Conservation (phyloP, 2,113 vertebrate species). For the Gavialis gangeticus region DNA sequence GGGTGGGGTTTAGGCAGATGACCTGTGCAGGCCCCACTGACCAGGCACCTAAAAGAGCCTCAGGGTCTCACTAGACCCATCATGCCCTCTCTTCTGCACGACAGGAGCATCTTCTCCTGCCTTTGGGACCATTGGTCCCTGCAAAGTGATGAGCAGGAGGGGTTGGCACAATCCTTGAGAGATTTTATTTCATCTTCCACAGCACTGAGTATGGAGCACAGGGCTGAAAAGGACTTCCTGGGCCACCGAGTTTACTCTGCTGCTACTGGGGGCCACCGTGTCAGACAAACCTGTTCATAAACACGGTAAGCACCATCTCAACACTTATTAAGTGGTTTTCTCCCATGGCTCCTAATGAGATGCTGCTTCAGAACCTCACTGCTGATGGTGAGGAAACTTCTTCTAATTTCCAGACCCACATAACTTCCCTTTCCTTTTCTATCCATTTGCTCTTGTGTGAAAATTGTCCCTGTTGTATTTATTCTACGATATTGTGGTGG, state of each 20-base stretch:
- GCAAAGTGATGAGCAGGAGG: not conserved
- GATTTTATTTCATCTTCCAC: not conserved
- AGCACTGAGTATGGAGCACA: not conserved
- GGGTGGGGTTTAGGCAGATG: not conserved
- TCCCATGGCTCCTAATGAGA: not conserved
- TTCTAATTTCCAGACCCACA: not conserved
- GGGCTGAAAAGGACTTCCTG: not conserved
- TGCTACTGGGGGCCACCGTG: not conserved
- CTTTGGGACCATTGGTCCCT: accelerated
- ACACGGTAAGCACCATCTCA: not conserved
- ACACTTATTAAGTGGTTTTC: not conserved
- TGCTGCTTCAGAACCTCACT: not conserved
- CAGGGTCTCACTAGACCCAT: too few species aligned
- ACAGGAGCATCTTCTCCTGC: not conserved
- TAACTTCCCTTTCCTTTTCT: too few species aligned
- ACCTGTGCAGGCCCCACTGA: not conserved
- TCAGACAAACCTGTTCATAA: not conserved
- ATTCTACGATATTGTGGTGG: too few species aligned
- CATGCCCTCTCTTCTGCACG: not conserved
- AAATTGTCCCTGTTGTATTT: too few species aligned
- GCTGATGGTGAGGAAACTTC: not conserved
- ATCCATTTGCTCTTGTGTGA: too few species aligned
- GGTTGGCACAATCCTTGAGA: accelerated
- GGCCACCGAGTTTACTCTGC: not conserved
- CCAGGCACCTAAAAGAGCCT: not conserved